Percentiles rank a stretch among this genome's conserved stretches.
Conservation (phyloP, 2,113 vertebrate genomes). For the Macquaria ambigua region DNA sequence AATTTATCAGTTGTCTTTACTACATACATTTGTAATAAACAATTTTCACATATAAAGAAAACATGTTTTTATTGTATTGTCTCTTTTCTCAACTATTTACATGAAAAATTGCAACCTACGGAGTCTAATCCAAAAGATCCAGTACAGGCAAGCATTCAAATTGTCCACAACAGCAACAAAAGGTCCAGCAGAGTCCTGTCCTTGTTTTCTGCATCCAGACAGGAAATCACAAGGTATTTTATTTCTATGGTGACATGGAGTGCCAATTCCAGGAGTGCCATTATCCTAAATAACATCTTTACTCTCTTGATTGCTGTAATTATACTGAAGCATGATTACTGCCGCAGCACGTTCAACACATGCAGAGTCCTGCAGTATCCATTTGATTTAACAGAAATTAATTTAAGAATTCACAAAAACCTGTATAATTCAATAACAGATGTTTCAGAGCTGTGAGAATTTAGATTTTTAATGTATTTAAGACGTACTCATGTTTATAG, state of each 20-base stretch:
- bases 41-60: conserved; percentile 22
- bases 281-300: conserved; percentile 15
- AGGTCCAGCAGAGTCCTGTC: neutral
- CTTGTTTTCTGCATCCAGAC: neutral
- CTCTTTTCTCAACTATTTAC: neutral
- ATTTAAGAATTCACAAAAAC: neutral
- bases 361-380: neutral
- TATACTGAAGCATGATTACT: conserved; percentile 28
- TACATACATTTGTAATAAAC: conserved; percentile 24
- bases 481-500: neutral
- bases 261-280: conserved; percentile 13
- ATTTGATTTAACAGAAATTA: neutral
- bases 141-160: neutral
- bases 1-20: neutral
- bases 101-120: neutral
- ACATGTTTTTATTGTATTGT: neutral
- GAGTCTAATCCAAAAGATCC: neutral
- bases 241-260: conserved; percentile 2
- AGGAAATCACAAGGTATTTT: conserved; percentile 22
- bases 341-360: conserved; percentile 7
- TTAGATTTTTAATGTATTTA: neutral
- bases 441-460: neutral
- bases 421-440: neutral
- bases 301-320: conserved; percentile 44
- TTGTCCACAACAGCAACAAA: neutral